A percentile compares a stretch with the other conserved stretches of the same genome.
phyloP scores from a whole-genome alignment of 2,113 vertebrate species.

The Colinus virginianus region DNA sequence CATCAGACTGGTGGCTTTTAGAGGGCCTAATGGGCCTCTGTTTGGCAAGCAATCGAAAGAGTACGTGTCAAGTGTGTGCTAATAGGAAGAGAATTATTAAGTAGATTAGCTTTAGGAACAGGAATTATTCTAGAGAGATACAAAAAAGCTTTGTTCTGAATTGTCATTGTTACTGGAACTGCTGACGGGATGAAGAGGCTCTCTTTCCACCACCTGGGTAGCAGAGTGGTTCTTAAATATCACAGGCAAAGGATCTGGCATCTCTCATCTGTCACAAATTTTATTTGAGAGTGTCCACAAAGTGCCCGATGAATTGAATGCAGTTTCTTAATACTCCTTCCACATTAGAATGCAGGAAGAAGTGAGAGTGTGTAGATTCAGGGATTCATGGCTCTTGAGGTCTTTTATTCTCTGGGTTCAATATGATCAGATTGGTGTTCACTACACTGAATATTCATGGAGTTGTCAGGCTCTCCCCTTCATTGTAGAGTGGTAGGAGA shows the following conservation, averaged over 20 bases:
- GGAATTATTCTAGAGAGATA: neutral
- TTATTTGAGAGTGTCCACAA: neutral
- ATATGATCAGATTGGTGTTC: neutral
- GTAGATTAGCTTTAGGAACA: neutral
- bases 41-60: neutral
- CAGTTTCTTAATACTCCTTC: neutral
- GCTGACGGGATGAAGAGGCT: neutral
- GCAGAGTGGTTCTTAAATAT: neutral
- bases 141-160: neutral
- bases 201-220: neutral
- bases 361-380: neutral
- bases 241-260: neutral
- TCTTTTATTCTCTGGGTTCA: neutral
- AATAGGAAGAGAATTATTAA: neutral
- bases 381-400: accelerated
- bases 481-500: neutral
- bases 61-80: neutral
- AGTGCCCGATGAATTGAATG: neutral
- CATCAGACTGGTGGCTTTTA: neutral
- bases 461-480: neutral
- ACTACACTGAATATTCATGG: neutral
- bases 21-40: neutral
- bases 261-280: slow-evolving; percentile 18
- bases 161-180: neutral
- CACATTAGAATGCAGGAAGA: neutral